Conservation (phyloP, 2,888 invertebrate species). For the Aspidiotus rigidus region DNA sequence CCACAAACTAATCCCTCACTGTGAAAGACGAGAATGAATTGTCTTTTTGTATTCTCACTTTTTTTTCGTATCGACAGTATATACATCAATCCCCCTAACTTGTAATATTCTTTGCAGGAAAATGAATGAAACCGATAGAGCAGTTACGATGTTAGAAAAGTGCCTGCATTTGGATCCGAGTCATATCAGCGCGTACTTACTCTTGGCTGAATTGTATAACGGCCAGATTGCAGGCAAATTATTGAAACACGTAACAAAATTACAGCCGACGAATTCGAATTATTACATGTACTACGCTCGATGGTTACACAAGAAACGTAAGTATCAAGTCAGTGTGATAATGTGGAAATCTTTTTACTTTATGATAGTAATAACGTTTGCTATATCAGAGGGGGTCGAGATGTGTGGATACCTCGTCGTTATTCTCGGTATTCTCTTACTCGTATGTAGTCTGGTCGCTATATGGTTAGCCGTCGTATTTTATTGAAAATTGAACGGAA, state of each 20-base stretch:
- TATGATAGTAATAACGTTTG: no score
- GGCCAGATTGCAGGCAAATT: conserved; percentile 49
- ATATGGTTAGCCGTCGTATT: no score
- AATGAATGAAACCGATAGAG: conserved; percentile 56
- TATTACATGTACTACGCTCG: conserved; percentile 61
- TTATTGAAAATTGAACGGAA: no score
- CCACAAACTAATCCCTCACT: no score
- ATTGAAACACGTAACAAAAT: conserved; percentile 53
- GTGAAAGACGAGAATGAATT: no score
- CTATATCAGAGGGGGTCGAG: no score
- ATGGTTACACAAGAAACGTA: conserved; percentile 60
- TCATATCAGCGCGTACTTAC: conserved; percentile 60
- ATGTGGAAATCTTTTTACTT: not conserved
- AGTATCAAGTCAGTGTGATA: conserved; percentile 36
- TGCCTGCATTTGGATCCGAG: conserved; percentile 58
- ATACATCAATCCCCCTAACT: no score
- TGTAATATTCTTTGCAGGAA: conserved; percentile 46
- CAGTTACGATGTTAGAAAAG: conserved; percentile 57
- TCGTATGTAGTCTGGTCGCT: not conserved
- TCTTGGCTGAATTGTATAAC: conserved; percentile 53
- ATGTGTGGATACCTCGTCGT: not conserved
- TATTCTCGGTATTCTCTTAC: not conserved
- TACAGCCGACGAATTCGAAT: conserved; percentile 60
- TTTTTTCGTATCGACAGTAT: no score
- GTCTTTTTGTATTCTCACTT: no score